A percentile compares a stretch with the other conserved stretches of the same genome.
Evolutionary conservation across 1,140 invertebrate species (phyloP).

Genomic region (Acromyrmex charruanus): DNA sequence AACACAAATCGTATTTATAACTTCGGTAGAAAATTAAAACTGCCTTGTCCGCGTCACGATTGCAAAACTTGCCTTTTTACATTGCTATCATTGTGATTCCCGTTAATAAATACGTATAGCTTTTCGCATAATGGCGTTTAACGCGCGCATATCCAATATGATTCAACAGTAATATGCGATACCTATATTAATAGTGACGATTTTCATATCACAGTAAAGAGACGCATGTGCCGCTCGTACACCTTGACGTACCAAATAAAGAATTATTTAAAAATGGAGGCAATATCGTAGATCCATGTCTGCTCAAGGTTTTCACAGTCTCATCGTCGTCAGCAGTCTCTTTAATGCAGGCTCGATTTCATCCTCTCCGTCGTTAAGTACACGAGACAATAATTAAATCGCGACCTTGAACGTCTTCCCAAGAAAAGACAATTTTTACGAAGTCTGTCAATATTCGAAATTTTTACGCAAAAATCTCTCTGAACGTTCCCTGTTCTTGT

Average conservation of each 20-base stretch:
- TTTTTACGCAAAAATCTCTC: neutral
- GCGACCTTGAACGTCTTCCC: constrained; percentile 33
- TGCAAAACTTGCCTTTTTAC: neutral
- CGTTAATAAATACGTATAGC: neutral
- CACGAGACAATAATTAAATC: constrained; percentile 69
- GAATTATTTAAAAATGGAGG: constrained; percentile 44
- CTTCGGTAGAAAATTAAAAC: neutral
- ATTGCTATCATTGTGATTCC: constrained; percentile 7
- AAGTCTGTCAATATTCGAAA: constrained; percentile 13
- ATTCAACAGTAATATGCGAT: constrained; percentile 39
- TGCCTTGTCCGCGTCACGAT: neutral
- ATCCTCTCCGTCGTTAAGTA: constrained; percentile 46
- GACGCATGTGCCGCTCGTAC: neutral
- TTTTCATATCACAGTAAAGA: neutral
- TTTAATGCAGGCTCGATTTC: constrained; percentile 50
- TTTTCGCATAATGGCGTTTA: neutral
- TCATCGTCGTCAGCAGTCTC: constrained; percentile 16
- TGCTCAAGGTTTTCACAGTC: constrained; percentile 5
- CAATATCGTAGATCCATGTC: constrained; percentile 63
- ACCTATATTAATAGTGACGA: constrained; percentile 5
- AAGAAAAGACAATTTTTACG: constrained; percentile 35
- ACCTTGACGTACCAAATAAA: neutral
- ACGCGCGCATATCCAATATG: constrained; percentile 4
- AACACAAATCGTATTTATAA: neutral
- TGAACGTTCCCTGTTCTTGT: neutral